Base-by-base conservation (phyloP, 2,797 vertebrate genomes). In the Diplodus puntazzo region DNA sequence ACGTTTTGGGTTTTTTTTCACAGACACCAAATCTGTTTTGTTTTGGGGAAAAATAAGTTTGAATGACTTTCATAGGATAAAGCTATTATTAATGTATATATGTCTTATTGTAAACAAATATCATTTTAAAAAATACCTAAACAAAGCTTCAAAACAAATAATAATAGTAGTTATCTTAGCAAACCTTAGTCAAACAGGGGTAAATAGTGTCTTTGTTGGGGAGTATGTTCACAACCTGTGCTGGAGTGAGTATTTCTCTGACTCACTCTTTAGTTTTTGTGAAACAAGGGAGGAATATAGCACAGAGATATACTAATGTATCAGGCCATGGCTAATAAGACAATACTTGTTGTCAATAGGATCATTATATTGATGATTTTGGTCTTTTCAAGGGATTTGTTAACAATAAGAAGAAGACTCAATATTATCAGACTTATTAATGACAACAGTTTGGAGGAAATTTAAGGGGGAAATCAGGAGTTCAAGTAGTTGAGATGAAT, bases 401-500 rank as follows among this genome's bases (percentile, higher is more conserved):
- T 57, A 64, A 63, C 50, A 23, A 45, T 39, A 57, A 23, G 42
- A 48, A 42, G 45, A 45, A 50, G 23, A 42, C n/a, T 57, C 9
- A 58, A 59, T 58, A 11, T 50, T 14, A 11, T 1, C 13, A 55
- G n/a, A 58, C 9, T 39, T 23, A 39, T 48, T 59, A 43, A 43
- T 66, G 62, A 66, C 58, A 53, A 66, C 43, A 9, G 5, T 42
- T 0, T 58, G 2, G 17, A 4, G 1, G 27, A 21, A 34, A 55
- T 55, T 23, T 3, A 46, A n/a, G 20, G 25, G 11, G 0, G 4
- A 61, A 54, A 45, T 54, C 13, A n/a, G 21, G 27, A 52, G 12
- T 53, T 52, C 34, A 72, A 55, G 57, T 25, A 14, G 34, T 43
- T n/a, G 48, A 72, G 55, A 52, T 60, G 25, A 68, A 61, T 68